Evolutionary conservation across 2,888 invertebrate species (phyloP), one percentile per base, ranked within the genome.

Genomic region (Chrysodeixis includens): DNA sequence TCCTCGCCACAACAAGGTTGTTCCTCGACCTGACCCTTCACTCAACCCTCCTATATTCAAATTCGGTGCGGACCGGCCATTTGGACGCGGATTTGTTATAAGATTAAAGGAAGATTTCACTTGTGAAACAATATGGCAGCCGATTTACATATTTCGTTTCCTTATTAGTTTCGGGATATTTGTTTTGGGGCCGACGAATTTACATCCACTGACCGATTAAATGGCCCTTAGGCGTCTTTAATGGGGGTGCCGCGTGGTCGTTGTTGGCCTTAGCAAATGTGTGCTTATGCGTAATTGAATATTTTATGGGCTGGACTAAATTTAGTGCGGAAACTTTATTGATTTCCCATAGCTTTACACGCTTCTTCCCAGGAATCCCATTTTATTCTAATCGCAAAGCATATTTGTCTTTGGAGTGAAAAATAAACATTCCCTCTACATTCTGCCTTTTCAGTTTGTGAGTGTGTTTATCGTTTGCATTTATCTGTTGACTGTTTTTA

Each of bases 81-180:
- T 95, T 95, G 94, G 92, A 94, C 95, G 92, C 94, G 93, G 95
- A 95, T 95, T 95, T 95, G 95, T 95, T 95, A 95, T 95, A 95
- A 95, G 95, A 95, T 95, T 95, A 95, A 95, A 94, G 95, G 95
- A 95, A 95, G 95, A 95, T 95, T 95, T 95, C 93, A 95, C 95
- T 95, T 94, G 93, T 92, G 93, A 93, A 95, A 95, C 95, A 94
- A 95, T 95, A 95, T 95, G 94, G 93, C 92, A 93, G 89, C 90
- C 92, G 92, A 95, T 95, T 95, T 95, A 95, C 95, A 94, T 95
- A 95, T 95, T 95, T 94, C 95, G 95, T 94, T 95, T 95, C 94
- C 95, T 95, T 95, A 94, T 95, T 95, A 95, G 94, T 94, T 95
- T 94, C 90, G 94, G 95, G 93, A 93, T 94, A 94, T 95, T 95